These are phyloP conservation scores for Cochlearius cochlearius DNA, from an alignment of 2,113 vertebrate species.

Conservation along the genomic window DNA sequence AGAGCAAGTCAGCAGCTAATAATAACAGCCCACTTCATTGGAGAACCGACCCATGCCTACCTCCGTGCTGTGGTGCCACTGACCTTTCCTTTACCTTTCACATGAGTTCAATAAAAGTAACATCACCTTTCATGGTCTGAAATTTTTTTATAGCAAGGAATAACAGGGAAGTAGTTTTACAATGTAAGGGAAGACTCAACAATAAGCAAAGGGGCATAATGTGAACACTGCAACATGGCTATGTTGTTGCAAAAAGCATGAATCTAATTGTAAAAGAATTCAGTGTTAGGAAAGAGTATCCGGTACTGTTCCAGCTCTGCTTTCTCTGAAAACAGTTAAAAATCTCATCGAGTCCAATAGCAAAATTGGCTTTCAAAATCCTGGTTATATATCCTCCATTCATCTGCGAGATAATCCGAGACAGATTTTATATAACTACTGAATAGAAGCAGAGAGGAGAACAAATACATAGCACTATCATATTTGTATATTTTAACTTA, in stretches of 20 bases:
- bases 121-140: neutral
- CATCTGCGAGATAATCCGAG: neutral
- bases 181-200: neutral
- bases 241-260: neutral
- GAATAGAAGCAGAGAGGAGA: neutral
- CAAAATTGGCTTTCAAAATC: neutral
- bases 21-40: neutral
- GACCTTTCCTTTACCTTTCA: neutral
- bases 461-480: neutral
- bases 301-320: neutral
- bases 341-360: neutral
- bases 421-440: neutral
- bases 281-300: neutral
- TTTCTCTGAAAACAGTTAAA: neutral
- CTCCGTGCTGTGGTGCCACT: neutral
- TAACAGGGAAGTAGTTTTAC: neutral
- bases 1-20: neutral
- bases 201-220: neutral
- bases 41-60: neutral
- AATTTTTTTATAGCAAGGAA: neutral
- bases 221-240: neutral
- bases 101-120: neutral
- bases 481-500: neutral
- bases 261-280: neutral
- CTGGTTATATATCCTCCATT: neutral